These are phyloP conservation scores for Busseola fusca DNA, from an alignment of 2,888 invertebrate species.

Conservation along the genomic window DNA sequence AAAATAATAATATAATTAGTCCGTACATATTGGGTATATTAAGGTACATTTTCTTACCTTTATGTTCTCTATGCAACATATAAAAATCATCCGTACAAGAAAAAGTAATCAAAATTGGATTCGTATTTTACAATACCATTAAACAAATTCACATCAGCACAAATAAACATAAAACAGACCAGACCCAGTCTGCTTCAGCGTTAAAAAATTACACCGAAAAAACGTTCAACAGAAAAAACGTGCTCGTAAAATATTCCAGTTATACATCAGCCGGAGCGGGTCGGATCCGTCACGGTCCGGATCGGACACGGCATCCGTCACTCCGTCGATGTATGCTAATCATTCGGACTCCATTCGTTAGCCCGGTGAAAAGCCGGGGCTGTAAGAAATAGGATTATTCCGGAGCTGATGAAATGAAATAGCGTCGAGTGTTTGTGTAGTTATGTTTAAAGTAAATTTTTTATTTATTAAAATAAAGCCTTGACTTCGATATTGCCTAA, in stretches of 20 bases:
- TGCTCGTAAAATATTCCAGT: slow-evolving; percentile 51
- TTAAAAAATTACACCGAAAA: slow-evolving; percentile 31
- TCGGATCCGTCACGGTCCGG: slow-evolving; percentile 53
- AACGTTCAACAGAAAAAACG: slow-evolving; percentile 33
- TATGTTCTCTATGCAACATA: not conserved
- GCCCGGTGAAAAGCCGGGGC: slow-evolving; percentile 24
- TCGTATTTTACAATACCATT: slow-evolving; percentile 19
- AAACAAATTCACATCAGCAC: slow-evolving; percentile 8
- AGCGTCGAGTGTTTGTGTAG: not conserved
- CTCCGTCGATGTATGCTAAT: slow-evolving; percentile 60
- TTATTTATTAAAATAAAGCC: not conserved
- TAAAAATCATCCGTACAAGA: not conserved
- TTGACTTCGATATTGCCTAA: not conserved
- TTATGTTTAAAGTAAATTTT: not conserved
- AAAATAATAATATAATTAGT: not conserved
- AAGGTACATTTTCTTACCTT: not conserved
- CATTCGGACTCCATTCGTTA: slow-evolving; percentile 46
- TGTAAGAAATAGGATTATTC: slow-evolving; percentile 41
- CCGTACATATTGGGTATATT: not conserved
- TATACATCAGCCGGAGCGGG: slow-evolving; percentile 41
- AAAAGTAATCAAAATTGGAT: slow-evolving; percentile 1
- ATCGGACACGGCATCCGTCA: slow-evolving; percentile 57
- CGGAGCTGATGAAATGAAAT: slow-evolving; percentile 21
- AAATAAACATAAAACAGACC: slow-evolving; percentile 25
- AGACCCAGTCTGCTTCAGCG: slow-evolving; percentile 4